These are phyloP conservation scores for Acheta domesticus DNA, from an alignment of 2,888 invertebrate species.

Conservation along the genomic window DNA sequence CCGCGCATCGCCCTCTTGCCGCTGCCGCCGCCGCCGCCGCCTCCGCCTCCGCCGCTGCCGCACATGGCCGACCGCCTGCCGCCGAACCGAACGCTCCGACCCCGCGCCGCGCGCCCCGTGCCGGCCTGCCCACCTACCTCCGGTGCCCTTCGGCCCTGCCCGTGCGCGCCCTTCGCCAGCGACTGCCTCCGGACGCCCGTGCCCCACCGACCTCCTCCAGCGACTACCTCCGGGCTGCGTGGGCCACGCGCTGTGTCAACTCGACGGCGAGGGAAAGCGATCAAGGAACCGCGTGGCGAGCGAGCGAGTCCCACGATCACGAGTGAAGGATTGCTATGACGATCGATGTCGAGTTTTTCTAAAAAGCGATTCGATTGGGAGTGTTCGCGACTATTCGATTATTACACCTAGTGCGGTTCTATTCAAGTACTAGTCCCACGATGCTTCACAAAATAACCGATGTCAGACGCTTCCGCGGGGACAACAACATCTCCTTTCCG, in stretches of 20 bases:
- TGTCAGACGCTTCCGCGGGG: not conserved
- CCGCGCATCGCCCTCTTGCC: constrained; percentile 11
- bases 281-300: too few relatives aligned
- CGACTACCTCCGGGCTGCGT: not conserved
- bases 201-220: not conserved
- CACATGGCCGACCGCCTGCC: not conserved
- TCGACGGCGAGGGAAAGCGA: too few relatives aligned
- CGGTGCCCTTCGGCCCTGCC: too few relatives aligned
- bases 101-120: not conserved
- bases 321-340: too few relatives aligned
- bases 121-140: not conserved
- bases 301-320: too few relatives aligned
- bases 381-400: too few relatives aligned
- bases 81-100: not conserved
- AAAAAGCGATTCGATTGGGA: too few relatives aligned
- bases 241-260: too few relatives aligned
- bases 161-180: too few relatives aligned
- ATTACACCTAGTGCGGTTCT: too few relatives aligned
- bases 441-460: not conserved
- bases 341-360: too few relatives aligned
- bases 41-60: constrained; percentile 26
- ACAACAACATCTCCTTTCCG: not conserved
- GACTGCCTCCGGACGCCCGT: too few relatives aligned
- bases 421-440: not conserved
- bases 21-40: constrained; percentile 33